Evolutionary conservation across 2,888 invertebrate species (phyloP), one percentile per base, ranked within the genome.

Genomic region (Dynastes maya): DNA sequence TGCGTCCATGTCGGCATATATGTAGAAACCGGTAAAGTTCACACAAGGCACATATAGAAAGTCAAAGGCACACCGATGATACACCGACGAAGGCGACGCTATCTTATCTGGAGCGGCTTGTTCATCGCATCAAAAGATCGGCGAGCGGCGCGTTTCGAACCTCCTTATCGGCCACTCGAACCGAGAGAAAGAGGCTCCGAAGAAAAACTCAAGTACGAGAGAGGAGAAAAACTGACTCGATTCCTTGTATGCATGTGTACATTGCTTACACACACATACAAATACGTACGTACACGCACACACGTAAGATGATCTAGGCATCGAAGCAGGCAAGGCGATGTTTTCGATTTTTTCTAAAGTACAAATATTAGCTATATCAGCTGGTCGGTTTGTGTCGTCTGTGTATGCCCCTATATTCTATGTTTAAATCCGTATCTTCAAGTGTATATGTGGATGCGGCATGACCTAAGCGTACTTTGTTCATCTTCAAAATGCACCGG

Each of bases 51-150:
- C 65, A 29, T 29, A 63, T 32, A 51, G 72, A 74, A 74, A 74
- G 61, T 63, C 72, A 74, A 74, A 74, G 72, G 45, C 58, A 45
- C 61, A 74, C 72, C 72, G 72, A 74, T 71, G 45, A 71, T 49
- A 71, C 58, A 74, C 61, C 61, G 22, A 61, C 68, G 68, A 78
- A 72, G 78, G 65, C 53, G 65, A 72, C 78, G 78, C 58, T 68
- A 76, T 79, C 78, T 79, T 79, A 79, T 79, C 78, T 79, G 40
- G 76, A 74, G 67, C 78, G 78, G 78, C 78, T 79, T 79, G 78
- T 79, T 67, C 78, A 79, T 78, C 78, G 72, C 72, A 78, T 79
- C 78, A 79, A 79, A 71, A 79, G 78, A 76, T 76, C 70, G 78
- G 51, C 75, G 51, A 75, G 75, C 72, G 76, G 76, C 29, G 45